Conservation (phyloP, 2,888 invertebrate genomes). For the Archaeoteleia sp. region DNA sequence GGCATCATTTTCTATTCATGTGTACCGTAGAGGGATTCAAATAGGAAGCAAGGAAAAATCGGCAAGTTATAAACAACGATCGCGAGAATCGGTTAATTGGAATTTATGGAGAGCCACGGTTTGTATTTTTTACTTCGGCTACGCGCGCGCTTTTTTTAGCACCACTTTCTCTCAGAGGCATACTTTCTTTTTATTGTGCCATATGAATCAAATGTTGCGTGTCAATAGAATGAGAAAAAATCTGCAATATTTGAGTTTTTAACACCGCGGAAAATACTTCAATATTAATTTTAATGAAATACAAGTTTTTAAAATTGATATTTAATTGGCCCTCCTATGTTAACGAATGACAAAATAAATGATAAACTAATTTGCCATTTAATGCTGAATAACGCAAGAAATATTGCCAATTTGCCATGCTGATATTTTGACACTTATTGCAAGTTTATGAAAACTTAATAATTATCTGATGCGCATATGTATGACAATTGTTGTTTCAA, state of each 20-base stretch:
- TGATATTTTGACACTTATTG: too few relatives aligned
- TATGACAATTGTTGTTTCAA: too few relatives aligned
- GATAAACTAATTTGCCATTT: too few relatives aligned
- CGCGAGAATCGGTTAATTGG: constrained; percentile 16
- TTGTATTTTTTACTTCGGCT: constrained; percentile 21
- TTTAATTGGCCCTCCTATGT: too few relatives aligned
- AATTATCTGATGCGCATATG: too few relatives aligned
- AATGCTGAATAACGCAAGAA: too few relatives aligned
- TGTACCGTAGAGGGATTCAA: constrained; percentile 1
- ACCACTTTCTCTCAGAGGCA: constrained; percentile 14
- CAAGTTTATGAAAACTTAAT: too few relatives aligned
- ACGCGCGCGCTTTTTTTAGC: constrained; percentile 2
- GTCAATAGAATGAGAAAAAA: constrained; percentile 12
- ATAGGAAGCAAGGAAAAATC: constrained; percentile 4
- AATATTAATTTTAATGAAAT: too few relatives aligned
- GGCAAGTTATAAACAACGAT: constrained; percentile 29
- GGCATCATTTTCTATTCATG: constrained; percentile 36
- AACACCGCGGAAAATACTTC: background rate
- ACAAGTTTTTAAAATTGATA: too few relatives aligned
- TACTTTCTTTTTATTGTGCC: constrained; percentile 3
- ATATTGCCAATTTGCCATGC: too few relatives aligned
- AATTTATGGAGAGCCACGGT: constrained; percentile 30
- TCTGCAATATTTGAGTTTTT: too few relatives aligned
- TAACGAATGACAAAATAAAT: too few relatives aligned
- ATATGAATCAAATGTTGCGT: constrained; percentile 18